Conservation (phyloP, 2,888 invertebrate genomes). For the Lagria hirta region DNA sequence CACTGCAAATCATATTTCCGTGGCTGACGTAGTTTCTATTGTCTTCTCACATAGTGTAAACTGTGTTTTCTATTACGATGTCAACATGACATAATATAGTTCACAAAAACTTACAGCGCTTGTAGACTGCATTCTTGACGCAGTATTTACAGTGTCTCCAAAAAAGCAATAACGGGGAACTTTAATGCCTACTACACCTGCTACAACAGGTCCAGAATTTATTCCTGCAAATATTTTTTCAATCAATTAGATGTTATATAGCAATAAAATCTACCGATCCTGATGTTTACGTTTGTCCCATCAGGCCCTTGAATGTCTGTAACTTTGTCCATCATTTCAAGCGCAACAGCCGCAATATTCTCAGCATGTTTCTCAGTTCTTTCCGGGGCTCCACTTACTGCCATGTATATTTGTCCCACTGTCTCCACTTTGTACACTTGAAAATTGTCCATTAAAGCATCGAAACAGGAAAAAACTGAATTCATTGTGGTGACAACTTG, state of each 20-base stretch:
- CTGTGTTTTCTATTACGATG: too few relatives aligned
- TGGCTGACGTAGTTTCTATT: too few relatives aligned
- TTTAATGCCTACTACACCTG: constrained; percentile 80
- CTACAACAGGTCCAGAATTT: constrained; percentile 84
- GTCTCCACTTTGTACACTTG: constrained; percentile 91
- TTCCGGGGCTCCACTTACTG: constrained; percentile 85
- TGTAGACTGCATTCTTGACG: constrained; percentile 81
- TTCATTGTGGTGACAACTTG: constrained; percentile 81
- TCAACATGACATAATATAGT: too few relatives aligned
- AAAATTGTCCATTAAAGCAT: constrained; percentile 76
- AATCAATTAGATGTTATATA: not conserved
- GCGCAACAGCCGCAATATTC: constrained; percentile 73
- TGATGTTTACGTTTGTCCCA: constrained; percentile 59
- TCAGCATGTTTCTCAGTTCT: constrained; percentile 70
- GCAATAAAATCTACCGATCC: constrained; percentile 61
- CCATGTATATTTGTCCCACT: constrained; percentile 86
- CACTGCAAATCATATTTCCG: too few relatives aligned
- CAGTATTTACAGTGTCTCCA: constrained; percentile 87
- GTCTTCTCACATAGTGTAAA: too few relatives aligned
- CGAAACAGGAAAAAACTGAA: constrained; percentile 79
- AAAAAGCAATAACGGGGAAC: constrained; percentile 85
- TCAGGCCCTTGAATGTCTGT: constrained; percentile 62
- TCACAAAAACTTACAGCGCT: constrained; percentile 56
- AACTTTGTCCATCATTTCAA: constrained; percentile 70
- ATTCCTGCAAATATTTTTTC: constrained; percentile 57